These are phyloP conservation scores for Coelinius sp. DNA, from an alignment of 2,888 invertebrate species.

Conservation along the genomic window DNA sequence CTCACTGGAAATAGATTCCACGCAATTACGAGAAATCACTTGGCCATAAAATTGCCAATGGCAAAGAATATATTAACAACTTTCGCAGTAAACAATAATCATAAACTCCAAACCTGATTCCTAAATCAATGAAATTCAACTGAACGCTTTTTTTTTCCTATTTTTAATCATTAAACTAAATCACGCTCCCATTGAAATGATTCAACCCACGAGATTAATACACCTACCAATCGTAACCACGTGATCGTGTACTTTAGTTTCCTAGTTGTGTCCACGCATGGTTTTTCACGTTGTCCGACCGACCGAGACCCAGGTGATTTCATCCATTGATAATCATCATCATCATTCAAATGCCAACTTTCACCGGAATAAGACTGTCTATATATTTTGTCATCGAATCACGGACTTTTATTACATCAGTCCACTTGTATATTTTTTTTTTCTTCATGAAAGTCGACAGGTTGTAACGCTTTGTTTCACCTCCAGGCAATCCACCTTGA, in stretches of 20 bases:
- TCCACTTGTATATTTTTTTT: slow-evolving; percentile 1
- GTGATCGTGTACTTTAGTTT: background rate
- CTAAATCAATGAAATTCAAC: too few relatives aligned
- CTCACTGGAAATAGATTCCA: background rate
- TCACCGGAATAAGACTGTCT: slow-evolving; percentile 29
- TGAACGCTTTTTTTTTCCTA: too few relatives aligned
- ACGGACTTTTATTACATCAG: slow-evolving; percentile 21
- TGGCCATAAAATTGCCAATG: background rate
- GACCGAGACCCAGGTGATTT: slow-evolving; percentile 24
- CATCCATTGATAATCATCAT: slow-evolving; percentile 27
- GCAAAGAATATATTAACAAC: background rate
- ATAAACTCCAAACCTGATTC: background rate
- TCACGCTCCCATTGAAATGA: background rate
- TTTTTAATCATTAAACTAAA: too few relatives aligned
- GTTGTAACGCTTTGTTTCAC: slow-evolving; percentile 28
- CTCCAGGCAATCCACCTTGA: slow-evolving; percentile 75
- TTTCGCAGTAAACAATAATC: background rate
- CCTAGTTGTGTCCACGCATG: background rate
- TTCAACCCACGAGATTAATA: background rate
- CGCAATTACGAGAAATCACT: slow-evolving; percentile 15
- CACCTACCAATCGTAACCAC: background rate
- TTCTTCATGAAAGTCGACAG: background rate
- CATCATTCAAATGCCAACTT: slow-evolving; percentile 26
- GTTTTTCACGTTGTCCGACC: background rate
- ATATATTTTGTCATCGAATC: slow-evolving; percentile 23